Percentiles rank a stretch among this genome's conserved stretches.
Conservation (phyloP, 2,797 vertebrate species). For the Yasuhikotakia modesta region DNA sequence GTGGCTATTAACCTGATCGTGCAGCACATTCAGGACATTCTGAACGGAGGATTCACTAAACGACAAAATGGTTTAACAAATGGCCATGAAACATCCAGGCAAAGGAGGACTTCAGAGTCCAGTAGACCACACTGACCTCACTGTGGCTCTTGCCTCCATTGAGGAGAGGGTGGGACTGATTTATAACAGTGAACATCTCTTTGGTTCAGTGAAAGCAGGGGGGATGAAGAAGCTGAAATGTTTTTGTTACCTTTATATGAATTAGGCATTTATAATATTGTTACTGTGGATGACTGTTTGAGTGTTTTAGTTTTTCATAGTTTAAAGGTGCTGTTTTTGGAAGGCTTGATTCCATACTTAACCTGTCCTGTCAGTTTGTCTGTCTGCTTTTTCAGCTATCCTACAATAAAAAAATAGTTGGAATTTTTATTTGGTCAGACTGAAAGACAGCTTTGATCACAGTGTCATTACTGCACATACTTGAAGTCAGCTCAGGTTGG, state of each 20-base stretch:
- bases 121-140: slow-evolving; percentile 92
- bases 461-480: slow-evolving; percentile 12
- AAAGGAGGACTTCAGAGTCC: slow-evolving; percentile 88
- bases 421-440: slow-evolving; percentile 11
- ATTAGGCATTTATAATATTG: slow-evolving; percentile 59
- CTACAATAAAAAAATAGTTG: slow-evolving; percentile 36
- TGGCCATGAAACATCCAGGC: slow-evolving; percentile 81
- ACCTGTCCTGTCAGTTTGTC: slow-evolving; percentile 60
- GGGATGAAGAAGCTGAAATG: slow-evolving; percentile 71
- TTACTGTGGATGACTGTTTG: slow-evolving; percentile 62
- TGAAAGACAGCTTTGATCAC: slow-evolving; percentile 3
- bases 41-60: slow-evolving; percentile 89
- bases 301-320: slow-evolving; percentile 57
- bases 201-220: slow-evolving; percentile 66
- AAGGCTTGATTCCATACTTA: slow-evolving; percentile 56
- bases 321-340: slow-evolving; percentile 55
- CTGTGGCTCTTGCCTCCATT: slow-evolving; percentile 65
- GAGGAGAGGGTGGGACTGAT: slow-evolving; percentile 69
- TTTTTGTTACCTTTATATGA: slow-evolving; percentile 64
- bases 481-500: slow-evolving; percentile 55
- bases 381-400: slow-evolving; percentile 33
- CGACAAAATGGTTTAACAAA: slow-evolving; percentile 87
- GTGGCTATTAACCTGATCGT: slow-evolving; percentile 99
- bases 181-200: slow-evolving; percentile 67
- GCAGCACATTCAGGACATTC: slow-evolving; percentile 98